Percentiles rank a stretch among this genome's conserved stretches.
Evolutionary conservation across 2,113 vertebrate genomes (phyloP).

Genomic region (Copsychus sechellarum): DNA sequence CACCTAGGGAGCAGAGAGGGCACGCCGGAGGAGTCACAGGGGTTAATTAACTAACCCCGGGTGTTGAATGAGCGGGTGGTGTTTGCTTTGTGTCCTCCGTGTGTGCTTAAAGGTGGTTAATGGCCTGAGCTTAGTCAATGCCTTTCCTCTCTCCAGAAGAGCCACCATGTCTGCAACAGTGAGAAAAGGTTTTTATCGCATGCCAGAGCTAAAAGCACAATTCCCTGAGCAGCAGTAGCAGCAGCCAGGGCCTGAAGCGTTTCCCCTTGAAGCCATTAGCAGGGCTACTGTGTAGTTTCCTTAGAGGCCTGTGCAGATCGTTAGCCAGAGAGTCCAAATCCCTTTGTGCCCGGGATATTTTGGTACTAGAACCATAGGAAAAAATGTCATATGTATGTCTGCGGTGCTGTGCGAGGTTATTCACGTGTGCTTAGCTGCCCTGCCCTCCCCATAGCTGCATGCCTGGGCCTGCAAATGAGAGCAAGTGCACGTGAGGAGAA

Average conservation of each 20-base stretch:
- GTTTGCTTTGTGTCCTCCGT: background rate
- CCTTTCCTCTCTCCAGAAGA: conserved; percentile 17
- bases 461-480: background rate
- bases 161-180: background rate
- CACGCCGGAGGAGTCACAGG: fast-evolving
- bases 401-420: background rate
- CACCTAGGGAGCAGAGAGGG: background rate
- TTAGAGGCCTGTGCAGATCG: background rate
- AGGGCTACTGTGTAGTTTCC: background rate
- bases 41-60: background rate
- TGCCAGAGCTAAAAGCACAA: background rate
- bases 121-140: conserved; percentile 1
- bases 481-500: background rate
- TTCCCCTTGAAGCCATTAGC: conserved; percentile 3
- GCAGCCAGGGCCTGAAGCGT: background rate
- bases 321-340: background rate
- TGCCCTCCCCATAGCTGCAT: background rate
- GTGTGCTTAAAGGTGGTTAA: background rate
- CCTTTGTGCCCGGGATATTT: conserved; percentile 2
- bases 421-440: background rate
- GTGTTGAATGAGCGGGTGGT: background rate
- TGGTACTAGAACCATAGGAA: background rate
- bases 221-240: background rate
- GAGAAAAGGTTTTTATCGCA: background rate
- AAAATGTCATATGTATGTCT: background rate